A percentile compares a stretch with the other conserved stretches of the same genome.
Conservation (phyloP, 2,113 vertebrate species). For the Regulus satrapa region DNA sequence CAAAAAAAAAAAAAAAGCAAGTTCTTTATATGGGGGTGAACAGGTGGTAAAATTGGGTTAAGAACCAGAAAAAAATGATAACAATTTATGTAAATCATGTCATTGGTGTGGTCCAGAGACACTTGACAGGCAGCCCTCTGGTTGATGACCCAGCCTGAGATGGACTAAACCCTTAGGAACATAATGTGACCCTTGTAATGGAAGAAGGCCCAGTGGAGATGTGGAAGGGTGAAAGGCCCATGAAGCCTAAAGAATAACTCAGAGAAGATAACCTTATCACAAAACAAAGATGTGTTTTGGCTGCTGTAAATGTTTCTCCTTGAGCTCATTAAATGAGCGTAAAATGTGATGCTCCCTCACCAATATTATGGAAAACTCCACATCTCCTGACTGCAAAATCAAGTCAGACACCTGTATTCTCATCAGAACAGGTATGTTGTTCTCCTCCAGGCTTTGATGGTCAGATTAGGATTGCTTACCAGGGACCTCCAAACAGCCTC, state of each 20-base stretch:
- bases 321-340: background rate
- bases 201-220: no score
- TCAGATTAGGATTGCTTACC: background rate
- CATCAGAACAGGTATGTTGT: background rate
- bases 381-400: background rate
- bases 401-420: background rate
- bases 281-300: background rate
- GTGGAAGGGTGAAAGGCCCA: background rate
- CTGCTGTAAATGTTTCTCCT: background rate
- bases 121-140: background rate
- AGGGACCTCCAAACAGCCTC: background rate
- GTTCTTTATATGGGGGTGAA: background rate
- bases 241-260: background rate
- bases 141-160: background rate
- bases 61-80: background rate
- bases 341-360: background rate
- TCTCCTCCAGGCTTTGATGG: background rate
- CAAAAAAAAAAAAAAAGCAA: background rate
- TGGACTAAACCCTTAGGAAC: background rate
- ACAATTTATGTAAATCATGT: background rate
- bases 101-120: background rate
- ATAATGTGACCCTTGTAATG: rapidly evolving
- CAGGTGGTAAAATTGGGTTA: background rate
- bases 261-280: background rate
- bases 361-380: background rate